Evolutionary conservation across 2,888 invertebrate genomes (phyloP).

Genomic region (Trypoxylon attenuatum): DNA sequence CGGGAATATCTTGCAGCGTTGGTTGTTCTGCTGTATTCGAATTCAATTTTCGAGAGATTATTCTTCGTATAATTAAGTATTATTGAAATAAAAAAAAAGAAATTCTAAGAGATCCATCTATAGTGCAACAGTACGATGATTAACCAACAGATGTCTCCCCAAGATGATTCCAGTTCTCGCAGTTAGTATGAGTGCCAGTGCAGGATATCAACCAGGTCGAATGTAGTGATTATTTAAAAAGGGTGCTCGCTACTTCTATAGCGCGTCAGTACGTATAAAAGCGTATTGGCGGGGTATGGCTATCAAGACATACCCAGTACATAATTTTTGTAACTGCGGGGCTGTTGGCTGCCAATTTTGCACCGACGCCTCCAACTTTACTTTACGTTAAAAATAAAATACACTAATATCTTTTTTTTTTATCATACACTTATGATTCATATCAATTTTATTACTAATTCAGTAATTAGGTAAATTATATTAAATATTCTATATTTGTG

Average conservation of each 20-base stretch:
- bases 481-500: too few relatives aligned
- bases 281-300: slow-evolving; percentile 84
- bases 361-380: slow-evolving; percentile 79
- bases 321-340: slow-evolving; percentile 83
- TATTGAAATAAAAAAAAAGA: too few relatives aligned
- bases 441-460: too few relatives aligned
- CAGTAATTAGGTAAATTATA: too few relatives aligned
- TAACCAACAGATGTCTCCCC: slow-evolving; percentile 32
- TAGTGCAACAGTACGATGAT: slow-evolving; percentile 18
- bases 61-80: too few relatives aligned
- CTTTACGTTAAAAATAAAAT: background rate
- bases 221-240: slow-evolving; percentile 53
- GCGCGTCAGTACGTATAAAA: slow-evolving; percentile 76
- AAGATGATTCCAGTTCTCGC: slow-evolving; percentile 33
- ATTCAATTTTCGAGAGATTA: too few relatives aligned
- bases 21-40: too few relatives aligned
- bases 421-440: too few relatives aligned
- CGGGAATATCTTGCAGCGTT: too few relatives aligned
- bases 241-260: slow-evolving; percentile 81
- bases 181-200: background rate
- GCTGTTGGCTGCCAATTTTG: slow-evolving; percentile 83
- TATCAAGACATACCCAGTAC: slow-evolving; percentile 92
- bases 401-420: too few relatives aligned
- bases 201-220: slow-evolving; percentile 6
- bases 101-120: too few relatives aligned